Base-by-base conservation (phyloP, 1,140 invertebrate genomes). In the Brachionus asplanchnoidis region DNA sequence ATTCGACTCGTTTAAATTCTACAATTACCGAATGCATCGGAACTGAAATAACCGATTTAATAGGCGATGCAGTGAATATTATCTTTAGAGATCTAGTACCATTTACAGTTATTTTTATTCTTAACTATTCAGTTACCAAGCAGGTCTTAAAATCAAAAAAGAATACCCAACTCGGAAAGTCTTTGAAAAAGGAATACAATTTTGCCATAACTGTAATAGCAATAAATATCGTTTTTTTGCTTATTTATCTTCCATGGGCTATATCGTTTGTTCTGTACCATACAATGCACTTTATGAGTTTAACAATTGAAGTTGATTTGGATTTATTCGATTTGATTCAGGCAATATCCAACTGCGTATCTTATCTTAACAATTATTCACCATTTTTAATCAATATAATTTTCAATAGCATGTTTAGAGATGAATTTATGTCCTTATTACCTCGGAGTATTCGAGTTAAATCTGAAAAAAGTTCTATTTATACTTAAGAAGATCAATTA, bases 201-300 rank as follows among this genome's bases (percentile, higher is more conserved):
- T 75, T 75, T 75, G 70, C 70, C 12, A 75, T 75, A 1, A 42
- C 70, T 42, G 40, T 75, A 23, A 42, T 75, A 17, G 32, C 40
- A n/a, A 75, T 75, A 44, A 75, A 75, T 75, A 20, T 75, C 44
- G 40, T 75, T 17, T 75, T 75, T 75, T 36, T 70, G 12, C 36
- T 70, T 17, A 70, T 70, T n/a, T 70, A 40, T 70, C n/a, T 70
- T 14, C 66, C 32, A 17, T 40, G 70, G 70, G 32, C 70, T 12
- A 17, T 44, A 42, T 75, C 70, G 11, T 42, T 42, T 75, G n/a
- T 75, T 42, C 8, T 42, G 9, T 75, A 75, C 3, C 32, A 75
- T 42, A 20, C 40, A 42, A 42, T 75, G 32, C 70, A 75, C 44
- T 75, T 75, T 75, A 42, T 42, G 14, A 44, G 40, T 7, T 75